A percentile compares a stretch with the other conserved stretches of the same genome.
Evolutionary conservation across 2,888 invertebrate genomes (phyloP).

Genomic region (Gryllus longicercus): DNA sequence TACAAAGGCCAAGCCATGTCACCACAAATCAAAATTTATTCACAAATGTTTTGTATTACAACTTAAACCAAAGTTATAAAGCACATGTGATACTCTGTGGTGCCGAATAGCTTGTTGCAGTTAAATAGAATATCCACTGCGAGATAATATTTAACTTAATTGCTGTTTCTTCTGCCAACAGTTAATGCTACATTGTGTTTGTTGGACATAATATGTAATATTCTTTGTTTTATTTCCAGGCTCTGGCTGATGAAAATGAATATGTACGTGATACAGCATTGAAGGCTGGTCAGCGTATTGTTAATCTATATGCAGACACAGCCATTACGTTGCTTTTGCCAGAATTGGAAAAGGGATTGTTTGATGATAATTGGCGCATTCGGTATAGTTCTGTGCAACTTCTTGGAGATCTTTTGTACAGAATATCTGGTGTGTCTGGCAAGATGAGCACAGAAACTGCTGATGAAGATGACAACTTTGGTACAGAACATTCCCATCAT

Average conservation of each 20-base stretch:
- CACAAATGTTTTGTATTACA: too few relatives aligned
- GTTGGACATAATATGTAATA: too few relatives aligned
- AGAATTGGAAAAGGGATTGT: slow-evolving; percentile 87
- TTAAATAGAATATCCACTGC: too few relatives aligned
- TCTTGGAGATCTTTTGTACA: slow-evolving; percentile 90
- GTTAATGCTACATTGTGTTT: too few relatives aligned
- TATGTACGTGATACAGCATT: slow-evolving; percentile 97
- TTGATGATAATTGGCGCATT: slow-evolving; percentile 99
- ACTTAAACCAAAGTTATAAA: too few relatives aligned
- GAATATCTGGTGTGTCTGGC: slow-evolving; percentile 95
- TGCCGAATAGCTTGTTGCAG: too few relatives aligned
- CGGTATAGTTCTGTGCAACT: slow-evolving; percentile 90
- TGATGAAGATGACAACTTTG: slow-evolving; percentile 98
- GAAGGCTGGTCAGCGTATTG: slow-evolving; percentile 80
- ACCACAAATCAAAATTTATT: too few relatives aligned
- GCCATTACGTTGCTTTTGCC: slow-evolving; percentile 90
- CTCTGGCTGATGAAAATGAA: slow-evolving; percentile 97
- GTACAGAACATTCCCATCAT: slow-evolving; percentile 88
- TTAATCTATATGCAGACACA: slow-evolving; percentile 92
- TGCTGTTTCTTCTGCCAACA: too few relatives aligned
- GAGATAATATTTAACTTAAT: too few relatives aligned
- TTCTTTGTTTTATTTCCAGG: slow-evolving; percentile 48
- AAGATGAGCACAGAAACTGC: slow-evolving; percentile 99
- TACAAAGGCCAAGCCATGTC: too few relatives aligned
- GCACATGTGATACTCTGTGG: too few relatives aligned